Evolutionary conservation across 2,113 vertebrate genomes (phyloP), one percentile per base, ranked within the genome.

Genomic region (Apodemus sylvaticus): DNA sequence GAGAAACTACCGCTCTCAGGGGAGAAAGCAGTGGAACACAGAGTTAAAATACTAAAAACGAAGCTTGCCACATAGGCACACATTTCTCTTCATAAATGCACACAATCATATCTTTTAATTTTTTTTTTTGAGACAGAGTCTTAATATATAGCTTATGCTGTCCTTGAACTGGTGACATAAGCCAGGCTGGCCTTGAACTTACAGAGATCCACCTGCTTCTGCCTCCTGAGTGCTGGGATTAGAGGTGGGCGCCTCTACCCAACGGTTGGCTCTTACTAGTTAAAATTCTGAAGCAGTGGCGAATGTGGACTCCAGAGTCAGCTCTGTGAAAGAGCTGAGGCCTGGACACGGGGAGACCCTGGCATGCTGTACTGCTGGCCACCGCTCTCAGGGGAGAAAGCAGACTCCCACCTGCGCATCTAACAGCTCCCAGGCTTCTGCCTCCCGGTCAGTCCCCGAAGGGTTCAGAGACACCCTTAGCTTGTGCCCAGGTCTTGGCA

Each of bases 261-360:
- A 58, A 22, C 36, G 0, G n/a, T 3, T n/a, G 83, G 42, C 79
- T 64, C 60, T 88, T 31, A 55, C 36, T 34, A 85, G 79, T 71
- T 92, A 82, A 51, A 51, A 94, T 48, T 94, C 10, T 87, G 7
- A 95, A 94, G 91, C 42, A 86, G 20, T 62, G 55, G 74, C 34
- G 11, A 39, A 4, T n/a, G 2, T 24, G 22, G 93, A 92, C 2
- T 87, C 93, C 42, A 71, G 91, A 93, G n/a, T 60, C 64, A 22
- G 36, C 24, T 86, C 62, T 76, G 58, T 26, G 36, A 53, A 31
- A 79, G 6, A 70, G 11, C 29, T 55, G 90, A 77, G 73, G 64
- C 83, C 51, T n/a, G 5, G 12, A 36, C 4, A 12, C 26, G 58
- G 79, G 88, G 48, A 86, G 81, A 85, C 51, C 7, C 45, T 36